These are phyloP conservation scores for Theodoxus fluviatilis DNA, from an alignment of 2,888 invertebrate genomes.

Conservation along the genomic window DNA sequence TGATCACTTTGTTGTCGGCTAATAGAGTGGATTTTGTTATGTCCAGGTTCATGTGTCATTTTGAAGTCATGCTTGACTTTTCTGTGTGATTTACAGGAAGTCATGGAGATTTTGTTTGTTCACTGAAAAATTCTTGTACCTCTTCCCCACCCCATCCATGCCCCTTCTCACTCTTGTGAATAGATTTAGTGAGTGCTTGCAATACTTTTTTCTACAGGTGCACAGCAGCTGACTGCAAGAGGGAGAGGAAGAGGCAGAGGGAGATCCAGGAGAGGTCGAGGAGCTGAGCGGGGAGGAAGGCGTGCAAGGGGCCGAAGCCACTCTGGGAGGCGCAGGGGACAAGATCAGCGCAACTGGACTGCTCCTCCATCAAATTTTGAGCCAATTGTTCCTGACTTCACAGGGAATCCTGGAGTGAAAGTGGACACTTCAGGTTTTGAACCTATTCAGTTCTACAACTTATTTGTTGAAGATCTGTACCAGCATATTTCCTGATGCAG, in stretches of 20 bases:
- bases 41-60: too few species aligned
- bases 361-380: constrained; percentile 5
- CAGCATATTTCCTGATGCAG: constrained; percentile 7
- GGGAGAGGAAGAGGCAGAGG: background rate
- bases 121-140: too few species aligned
- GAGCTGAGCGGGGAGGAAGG: background rate
- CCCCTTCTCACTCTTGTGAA: too few species aligned
- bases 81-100: too few species aligned
- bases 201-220: too few species aligned
- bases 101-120: too few species aligned
- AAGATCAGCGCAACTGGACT: constrained; percentile 6
- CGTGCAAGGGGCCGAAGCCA: background rate
- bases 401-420: constrained; percentile 15
- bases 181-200: too few species aligned
- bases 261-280: background rate
- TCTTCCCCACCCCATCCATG: too few species aligned
- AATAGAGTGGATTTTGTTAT: too few species aligned
- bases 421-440: background rate
- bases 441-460: constrained; percentile 1
- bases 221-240: too few species aligned
- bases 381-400: constrained; percentile 2
- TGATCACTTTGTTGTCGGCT: too few species aligned
- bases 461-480: constrained; percentile 9
- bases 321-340: background rate
- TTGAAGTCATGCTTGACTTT: too few species aligned